These are phyloP conservation scores for Hydrozoanthus gracilis DNA, from an alignment of 92 coral and sea anemone species.

Conservation along the genomic window DNA sequence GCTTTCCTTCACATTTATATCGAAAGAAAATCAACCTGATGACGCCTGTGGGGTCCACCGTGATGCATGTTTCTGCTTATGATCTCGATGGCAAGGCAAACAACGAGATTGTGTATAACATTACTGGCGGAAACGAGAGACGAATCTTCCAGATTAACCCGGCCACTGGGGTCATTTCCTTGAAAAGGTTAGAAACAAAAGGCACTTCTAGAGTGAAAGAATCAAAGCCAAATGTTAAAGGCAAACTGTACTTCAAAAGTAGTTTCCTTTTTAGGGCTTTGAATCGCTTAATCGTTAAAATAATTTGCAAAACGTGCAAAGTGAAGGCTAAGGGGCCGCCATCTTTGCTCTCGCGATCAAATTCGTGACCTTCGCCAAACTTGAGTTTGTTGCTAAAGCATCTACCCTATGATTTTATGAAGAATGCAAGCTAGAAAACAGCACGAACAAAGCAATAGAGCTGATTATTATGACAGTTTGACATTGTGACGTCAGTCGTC, in stretches of 20 bases:
- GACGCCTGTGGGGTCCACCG: slow-evolving; percentile 64
- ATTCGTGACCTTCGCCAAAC: too few species aligned
- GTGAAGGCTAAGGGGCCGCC: too few species aligned
- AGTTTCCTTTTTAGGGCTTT: neutral
- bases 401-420: too few species aligned
- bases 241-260: neutral
- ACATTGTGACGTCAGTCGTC: too few species aligned
- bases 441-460: too few species aligned
- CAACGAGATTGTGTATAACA: slow-evolving; percentile 56
- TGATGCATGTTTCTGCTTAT: slow-evolving; percentile 70
- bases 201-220: neutral
- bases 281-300: too few species aligned
- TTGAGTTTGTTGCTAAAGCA: too few species aligned
- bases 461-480: too few species aligned
- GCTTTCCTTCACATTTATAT: slow-evolving; percentile 68
- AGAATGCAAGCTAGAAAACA: too few species aligned
- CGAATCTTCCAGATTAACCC: slow-evolving; percentile 70
- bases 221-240: neutral
- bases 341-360: too few species aligned
- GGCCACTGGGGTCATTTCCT: slow-evolving; percentile 68
- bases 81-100: slow-evolving; percentile 81
- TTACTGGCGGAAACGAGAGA: slow-evolving; percentile 67
- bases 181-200: slow-evolving; percentile 36
- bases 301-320: too few species aligned
- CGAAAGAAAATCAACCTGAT: slow-evolving; percentile 64